Conservation (phyloP, 2,888 invertebrate species). For the Athetis lepigone region DNA sequence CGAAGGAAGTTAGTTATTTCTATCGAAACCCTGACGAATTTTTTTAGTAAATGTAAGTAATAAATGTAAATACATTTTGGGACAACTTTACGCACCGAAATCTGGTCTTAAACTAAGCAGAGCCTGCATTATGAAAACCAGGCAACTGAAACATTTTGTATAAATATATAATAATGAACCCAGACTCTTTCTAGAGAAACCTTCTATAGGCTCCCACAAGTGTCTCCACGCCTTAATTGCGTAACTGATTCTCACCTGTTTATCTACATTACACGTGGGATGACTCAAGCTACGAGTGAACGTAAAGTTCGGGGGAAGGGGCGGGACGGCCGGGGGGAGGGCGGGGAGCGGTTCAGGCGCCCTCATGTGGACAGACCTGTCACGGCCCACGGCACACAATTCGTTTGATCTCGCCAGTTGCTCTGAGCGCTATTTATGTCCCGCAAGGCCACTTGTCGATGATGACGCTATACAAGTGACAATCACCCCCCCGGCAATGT, state of each 20-base stretch:
- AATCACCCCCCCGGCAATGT: slow-evolving; percentile 67
- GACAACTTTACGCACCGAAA: too few relatives aligned
- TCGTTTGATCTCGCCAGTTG: slow-evolving; percentile 88
- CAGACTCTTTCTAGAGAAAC: slow-evolving; percentile 22
- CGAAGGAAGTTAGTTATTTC: too few relatives aligned
- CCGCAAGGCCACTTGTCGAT: slow-evolving; percentile 81
- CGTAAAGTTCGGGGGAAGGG: slow-evolving; percentile 64
- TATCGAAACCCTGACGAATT: too few relatives aligned
- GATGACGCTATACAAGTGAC: slow-evolving; percentile 71
- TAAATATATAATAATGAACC: too few relatives aligned
- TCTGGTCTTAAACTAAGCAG: too few relatives aligned
- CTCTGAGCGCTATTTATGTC: slow-evolving; percentile 86
- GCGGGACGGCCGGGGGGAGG: slow-evolving; percentile 60
- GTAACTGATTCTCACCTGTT: slow-evolving; percentile 53
- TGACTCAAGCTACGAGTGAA: slow-evolving; percentile 63
- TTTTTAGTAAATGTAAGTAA: too few relatives aligned
- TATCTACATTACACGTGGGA: slow-evolving; percentile 60
- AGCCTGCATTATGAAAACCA: too few relatives aligned
- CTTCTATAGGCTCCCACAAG: slow-evolving; percentile 11
- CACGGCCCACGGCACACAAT: slow-evolving; percentile 88
- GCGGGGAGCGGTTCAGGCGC: slow-evolving; percentile 74
- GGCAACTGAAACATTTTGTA: too few relatives aligned
- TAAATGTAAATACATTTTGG: too few relatives aligned
- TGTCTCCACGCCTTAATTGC: slow-evolving; percentile 50
- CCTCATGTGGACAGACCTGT: slow-evolving; percentile 85